Percentiles rank a stretch among this genome's conserved stretches.
These are phyloP conservation scores for Calephelis perditalis DNA, from an alignment of 2,888 invertebrate species.

Conservation along the genomic window DNA sequence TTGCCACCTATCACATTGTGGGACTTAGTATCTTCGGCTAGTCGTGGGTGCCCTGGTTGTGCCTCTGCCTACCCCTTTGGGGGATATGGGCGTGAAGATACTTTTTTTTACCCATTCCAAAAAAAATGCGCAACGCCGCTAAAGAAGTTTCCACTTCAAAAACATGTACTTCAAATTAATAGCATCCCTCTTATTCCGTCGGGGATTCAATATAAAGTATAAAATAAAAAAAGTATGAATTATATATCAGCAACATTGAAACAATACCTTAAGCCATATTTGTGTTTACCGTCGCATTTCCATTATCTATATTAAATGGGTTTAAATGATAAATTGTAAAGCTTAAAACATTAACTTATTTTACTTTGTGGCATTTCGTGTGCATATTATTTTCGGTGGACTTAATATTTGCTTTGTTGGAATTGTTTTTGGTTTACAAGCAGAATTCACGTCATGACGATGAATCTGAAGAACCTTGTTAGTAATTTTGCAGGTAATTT, in stretches of 20 bases:
- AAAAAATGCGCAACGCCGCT: too few relatives aligned
- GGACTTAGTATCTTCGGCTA: too few relatives aligned
- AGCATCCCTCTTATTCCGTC: too few relatives aligned
- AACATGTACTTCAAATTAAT: too few relatives aligned
- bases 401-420: slow-evolving; percentile 2
- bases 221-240: neutral
- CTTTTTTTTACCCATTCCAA: too few relatives aligned
- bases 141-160: too few relatives aligned
- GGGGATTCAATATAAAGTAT: too few relatives aligned
- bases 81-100: too few relatives aligned
- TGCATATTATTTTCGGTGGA: neutral
- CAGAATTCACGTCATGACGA: neutral
- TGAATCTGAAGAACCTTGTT: neutral
- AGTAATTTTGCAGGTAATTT: neutral
- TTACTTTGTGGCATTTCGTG: slow-evolving; percentile 5
- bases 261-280: slow-evolving; percentile 1
- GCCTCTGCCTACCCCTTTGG: too few relatives aligned
- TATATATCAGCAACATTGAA: neutral
- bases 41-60: too few relatives aligned
- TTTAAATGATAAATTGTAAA: slow-evolving; percentile 6
- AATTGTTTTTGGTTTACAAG: neutral
- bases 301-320: slow-evolving; percentile 10
- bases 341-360: slow-evolving; percentile 11
- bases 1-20: too few relatives aligned
- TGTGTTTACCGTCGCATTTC: slow-evolving; percentile 7